Evolutionary conservation across 2,888 invertebrate species (phyloP), one percentile per base, ranked within the genome.

Genomic region (Drosophila quinaria): DNA sequence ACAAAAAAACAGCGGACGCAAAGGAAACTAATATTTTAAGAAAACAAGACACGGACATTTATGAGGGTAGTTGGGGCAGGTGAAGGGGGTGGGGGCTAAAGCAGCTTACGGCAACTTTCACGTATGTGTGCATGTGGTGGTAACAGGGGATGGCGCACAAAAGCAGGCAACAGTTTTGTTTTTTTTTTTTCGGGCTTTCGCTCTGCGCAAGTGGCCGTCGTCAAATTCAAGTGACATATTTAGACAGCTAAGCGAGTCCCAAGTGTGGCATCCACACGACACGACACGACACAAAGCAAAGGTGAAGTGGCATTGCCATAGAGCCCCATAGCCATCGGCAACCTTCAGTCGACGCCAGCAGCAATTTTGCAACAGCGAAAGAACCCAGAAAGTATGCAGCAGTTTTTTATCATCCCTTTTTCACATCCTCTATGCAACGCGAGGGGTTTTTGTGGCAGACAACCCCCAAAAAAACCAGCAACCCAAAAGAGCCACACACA

Each of bases 11-110:
- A 29, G 68, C 54, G 54, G 46, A 42, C 60, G 74, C 74, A 78
- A 86, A 80, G 80, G 82, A 75, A 88, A 84, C 89, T 88, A 89
- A 90, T 90, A 88, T 88, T 84, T 89, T 90, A 90, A 90, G 89
- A 87, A 88, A 90, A 89, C 87, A 88, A 74, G 62, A 73, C 79
- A 79, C 79, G 79, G 78, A 68, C 68, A 49, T 46, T 55, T 42
- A 33, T 60, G 39, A 54, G 59, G 49, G 55, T 49, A 37, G 33
- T n/a, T 63, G 64, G 31, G 42, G 4, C 3, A 22, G 13, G 25
- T n/a, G 33, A 19, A 39, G 15, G 42, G 11, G 9, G 10, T 19
- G 35, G 10, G 15, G 22, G 58, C 9, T 66, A 55, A 46, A 65
- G 70, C 68, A 73, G 76, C 73, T 67, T 65, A 75, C 59, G 52